These are phyloP conservation scores for Tachuris rubrigastra DNA, from an alignment of 2,113 vertebrate genomes.

Conservation along the genomic window DNA sequence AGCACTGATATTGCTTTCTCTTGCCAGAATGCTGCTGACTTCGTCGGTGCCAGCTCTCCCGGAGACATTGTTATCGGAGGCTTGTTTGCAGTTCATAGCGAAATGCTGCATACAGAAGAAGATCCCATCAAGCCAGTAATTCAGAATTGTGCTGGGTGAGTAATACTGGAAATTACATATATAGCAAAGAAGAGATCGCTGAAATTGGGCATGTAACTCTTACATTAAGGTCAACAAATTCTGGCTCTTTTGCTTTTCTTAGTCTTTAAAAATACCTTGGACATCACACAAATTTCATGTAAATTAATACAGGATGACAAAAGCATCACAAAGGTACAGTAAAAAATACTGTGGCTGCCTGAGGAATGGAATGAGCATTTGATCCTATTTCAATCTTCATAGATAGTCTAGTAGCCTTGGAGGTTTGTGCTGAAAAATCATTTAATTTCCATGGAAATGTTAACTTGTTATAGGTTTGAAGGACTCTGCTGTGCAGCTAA, in stretches of 20 bases:
- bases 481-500: neutral
- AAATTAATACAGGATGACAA: neutral
- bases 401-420: neutral
- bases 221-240: neutral
- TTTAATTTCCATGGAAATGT: neutral
- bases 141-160: constrained; percentile 80
- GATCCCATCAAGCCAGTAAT: constrained; percentile 68
- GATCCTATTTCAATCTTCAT: neutral
- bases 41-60: constrained; percentile 65
- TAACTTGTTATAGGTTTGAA: neutral
- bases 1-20: neutral
- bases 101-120: constrained; percentile 64
- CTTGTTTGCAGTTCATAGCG: constrained; percentile 74
- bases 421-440: neutral
- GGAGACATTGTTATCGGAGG: constrained; percentile 77
- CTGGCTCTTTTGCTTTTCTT: neutral
- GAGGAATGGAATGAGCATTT: neutral
- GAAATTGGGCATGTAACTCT: neutral
- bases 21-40: constrained; percentile 67
- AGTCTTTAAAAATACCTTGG: neutral
- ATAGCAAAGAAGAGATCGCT: neutral
- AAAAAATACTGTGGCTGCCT: neutral
- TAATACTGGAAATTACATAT: neutral
- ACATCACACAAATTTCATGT: fast-evolving
- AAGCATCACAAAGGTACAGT: neutral